A percentile compares a stretch with the other conserved stretches of the same genome.
Evolutionary conservation across 2,113 vertebrate genomes (phyloP).

Genomic region (Cyprinodon tularosa): DNA sequence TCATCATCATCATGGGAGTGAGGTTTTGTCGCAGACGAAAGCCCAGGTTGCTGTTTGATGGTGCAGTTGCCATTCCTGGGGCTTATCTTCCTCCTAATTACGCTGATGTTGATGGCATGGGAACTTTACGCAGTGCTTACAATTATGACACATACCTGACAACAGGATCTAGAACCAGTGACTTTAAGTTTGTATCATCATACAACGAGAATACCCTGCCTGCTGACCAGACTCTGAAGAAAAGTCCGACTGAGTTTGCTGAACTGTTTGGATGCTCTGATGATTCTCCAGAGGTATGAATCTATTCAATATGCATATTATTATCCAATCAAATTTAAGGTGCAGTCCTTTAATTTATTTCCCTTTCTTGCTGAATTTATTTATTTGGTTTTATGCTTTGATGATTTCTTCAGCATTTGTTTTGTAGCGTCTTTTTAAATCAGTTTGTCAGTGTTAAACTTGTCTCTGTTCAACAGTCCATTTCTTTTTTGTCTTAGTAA

Average conservation of each 20-base stretch:
- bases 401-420: too few relatives aligned
- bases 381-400: too few relatives aligned
- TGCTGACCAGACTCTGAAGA: constrained; percentile 45
- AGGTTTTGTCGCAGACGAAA: constrained; percentile 69
- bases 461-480: too few relatives aligned
- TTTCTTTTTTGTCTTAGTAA: too few relatives aligned
- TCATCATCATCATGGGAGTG: constrained; percentile 74
- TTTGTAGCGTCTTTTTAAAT: too few relatives aligned
- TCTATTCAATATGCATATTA: too few relatives aligned
- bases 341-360: too few relatives aligned
- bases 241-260: constrained; percentile 17
- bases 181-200: constrained; percentile 71
- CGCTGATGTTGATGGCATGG: constrained; percentile 53
- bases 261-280: constrained; percentile 21
- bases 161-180: constrained; percentile 68
- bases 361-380: too few relatives aligned
- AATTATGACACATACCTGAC: constrained; percentile 71
- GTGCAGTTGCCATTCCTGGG: constrained; percentile 70
- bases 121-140: constrained; percentile 70
- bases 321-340: too few relatives aligned
- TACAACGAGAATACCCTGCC: constrained; percentile 53
- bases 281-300: neutral
- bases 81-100: constrained; percentile 74
- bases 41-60: constrained; percentile 71
- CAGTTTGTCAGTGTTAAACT: too few relatives aligned